Percentiles rank a stretch among this genome's conserved stretches.
phyloP scores from a whole-genome alignment of 2,113 vertebrate genomes.

The Sminthopsis crassicaudata region DNA sequence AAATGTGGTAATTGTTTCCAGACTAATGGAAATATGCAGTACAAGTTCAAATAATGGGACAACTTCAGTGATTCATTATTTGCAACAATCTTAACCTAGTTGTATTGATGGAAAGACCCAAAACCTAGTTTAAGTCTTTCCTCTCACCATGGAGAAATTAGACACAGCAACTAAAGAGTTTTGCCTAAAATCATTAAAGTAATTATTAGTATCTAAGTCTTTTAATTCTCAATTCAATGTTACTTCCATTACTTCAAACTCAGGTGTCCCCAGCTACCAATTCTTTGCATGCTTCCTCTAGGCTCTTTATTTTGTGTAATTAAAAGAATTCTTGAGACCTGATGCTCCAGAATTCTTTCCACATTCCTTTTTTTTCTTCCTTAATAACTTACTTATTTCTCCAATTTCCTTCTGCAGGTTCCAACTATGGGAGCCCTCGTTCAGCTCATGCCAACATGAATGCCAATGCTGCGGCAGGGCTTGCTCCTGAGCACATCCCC shows the following conservation, averaged over 20 bases:
- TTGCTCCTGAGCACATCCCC: conserved; percentile 96
- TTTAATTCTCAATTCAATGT: background rate
- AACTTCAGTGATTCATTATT: background rate
- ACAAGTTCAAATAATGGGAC: background rate
- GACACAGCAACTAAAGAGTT: background rate
- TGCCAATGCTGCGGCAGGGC: conserved; percentile 92
- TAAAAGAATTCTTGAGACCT: background rate
- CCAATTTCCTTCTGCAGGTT: conserved; percentile 85
- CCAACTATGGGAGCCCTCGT: conserved; percentile 96
- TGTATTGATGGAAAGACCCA: background rate
- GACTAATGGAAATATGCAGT: background rate
- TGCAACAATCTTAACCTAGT: background rate
- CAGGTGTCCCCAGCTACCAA: background rate
- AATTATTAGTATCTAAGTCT: background rate
- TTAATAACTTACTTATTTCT: conserved; percentile 5
- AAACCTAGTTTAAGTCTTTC: background rate
- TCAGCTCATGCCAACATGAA: conserved; percentile 92
- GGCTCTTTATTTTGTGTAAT: background rate
- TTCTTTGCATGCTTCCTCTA: background rate
- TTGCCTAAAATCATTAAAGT: background rate
- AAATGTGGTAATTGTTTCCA: background rate
- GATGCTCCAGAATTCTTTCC: background rate
- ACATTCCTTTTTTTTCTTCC: background rate
- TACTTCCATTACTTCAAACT: background rate
- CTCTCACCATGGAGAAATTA: background rate